phyloP scores from a whole-genome alignment of 2,797 vertebrate species.

The Dendrocincla tyrannina region DNA sequence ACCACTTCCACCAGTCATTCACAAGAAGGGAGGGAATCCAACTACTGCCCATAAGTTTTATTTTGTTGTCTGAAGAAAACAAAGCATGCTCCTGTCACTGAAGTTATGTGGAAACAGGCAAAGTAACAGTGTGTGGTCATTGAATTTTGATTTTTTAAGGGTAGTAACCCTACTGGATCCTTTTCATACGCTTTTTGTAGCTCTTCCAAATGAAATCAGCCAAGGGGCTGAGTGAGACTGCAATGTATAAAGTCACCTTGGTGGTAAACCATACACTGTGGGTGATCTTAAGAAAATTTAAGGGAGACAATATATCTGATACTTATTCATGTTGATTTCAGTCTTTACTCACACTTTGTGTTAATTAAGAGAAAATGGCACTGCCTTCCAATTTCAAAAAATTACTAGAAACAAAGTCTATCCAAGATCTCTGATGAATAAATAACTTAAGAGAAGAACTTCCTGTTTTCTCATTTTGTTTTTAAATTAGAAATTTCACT shows the following conservation, averaged over 20 bases:
- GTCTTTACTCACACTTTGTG: background rate
- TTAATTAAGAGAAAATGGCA: background rate
- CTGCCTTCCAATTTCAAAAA: background rate
- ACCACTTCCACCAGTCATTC: background rate
- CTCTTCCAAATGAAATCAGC: background rate
- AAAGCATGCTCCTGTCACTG: background rate
- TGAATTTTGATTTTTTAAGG: background rate
- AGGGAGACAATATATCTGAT: background rate
- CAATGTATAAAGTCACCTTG: background rate
- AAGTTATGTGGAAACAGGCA: background rate
- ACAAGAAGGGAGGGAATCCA: background rate
- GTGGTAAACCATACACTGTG: background rate
- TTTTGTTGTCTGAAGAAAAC: background rate
- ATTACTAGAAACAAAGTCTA: background rate
- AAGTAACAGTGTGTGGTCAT: background rate
- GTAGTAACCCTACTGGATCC: background rate
- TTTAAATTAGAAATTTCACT: background rate
- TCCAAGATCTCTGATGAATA: background rate
- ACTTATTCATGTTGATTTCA: background rate
- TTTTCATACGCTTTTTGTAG: background rate
- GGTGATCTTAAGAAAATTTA: background rate
- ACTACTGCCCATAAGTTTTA: background rate
- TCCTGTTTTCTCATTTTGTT: background rate
- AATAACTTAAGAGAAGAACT: background rate
- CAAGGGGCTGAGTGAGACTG: background rate